Percentiles rank a stretch among this genome's conserved stretches.
Evolutionary conservation across 2,888 invertebrate genomes (phyloP).

Genomic region (Cataglyphis livida): DNA sequence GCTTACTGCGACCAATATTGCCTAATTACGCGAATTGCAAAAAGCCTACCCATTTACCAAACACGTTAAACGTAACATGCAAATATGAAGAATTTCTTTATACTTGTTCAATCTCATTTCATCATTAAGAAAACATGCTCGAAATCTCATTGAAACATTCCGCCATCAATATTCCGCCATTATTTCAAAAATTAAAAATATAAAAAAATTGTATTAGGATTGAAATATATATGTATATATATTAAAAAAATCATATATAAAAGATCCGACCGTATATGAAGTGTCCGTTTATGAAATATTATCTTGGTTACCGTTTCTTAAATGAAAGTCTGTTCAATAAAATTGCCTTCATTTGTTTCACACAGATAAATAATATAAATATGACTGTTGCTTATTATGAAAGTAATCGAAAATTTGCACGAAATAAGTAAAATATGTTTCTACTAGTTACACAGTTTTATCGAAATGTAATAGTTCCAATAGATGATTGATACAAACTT

Average conservation of each 20-base stretch:
- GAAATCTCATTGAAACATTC: constrained; percentile 15
- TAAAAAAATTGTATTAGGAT: neutral
- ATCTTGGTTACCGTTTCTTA: neutral
- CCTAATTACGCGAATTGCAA: constrained; percentile 74
- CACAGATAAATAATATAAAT: neutral
- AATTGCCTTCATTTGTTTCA: constrained; percentile 17
- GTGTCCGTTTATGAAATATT: neutral
- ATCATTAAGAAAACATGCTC: constrained; percentile 33
- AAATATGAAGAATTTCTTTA: constrained; percentile 34
- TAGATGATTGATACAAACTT: neutral
- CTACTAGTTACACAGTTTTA: neutral
- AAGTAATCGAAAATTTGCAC: neutral
- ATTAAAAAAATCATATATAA: neutral
- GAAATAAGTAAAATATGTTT: neutral
- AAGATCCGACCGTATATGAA: neutral
- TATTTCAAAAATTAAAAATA: neutral
- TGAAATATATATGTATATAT: neutral
- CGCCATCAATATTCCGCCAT: neutral
- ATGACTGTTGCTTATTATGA: neutral
- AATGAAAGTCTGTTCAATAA: neutral
- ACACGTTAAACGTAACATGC: neutral
- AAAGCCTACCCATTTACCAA: constrained; percentile 87
- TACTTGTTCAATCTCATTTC: constrained; percentile 16
- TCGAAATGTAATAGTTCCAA: neutral
- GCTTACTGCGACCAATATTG: neutral